Base-by-base conservation (phyloP, 2,113 vertebrate species). In the Megaptera novaeangliae region DNA sequence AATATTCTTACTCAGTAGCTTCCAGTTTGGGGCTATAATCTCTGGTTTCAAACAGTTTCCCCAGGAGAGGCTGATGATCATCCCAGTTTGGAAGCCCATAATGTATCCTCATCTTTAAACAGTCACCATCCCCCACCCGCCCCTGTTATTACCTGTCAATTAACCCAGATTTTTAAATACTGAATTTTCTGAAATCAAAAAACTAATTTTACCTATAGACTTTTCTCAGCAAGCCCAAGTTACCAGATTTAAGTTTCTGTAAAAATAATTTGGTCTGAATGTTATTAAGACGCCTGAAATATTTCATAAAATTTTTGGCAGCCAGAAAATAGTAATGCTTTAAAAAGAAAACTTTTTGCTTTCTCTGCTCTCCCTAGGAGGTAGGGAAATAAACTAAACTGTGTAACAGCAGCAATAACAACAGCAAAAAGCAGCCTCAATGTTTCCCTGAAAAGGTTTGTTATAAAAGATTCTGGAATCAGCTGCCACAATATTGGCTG, bases 391-490 rank as follows among this genome's bases (percentile, higher is more conserved):
- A 87, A 77, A 78, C 55, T n/a, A 64, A 95, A 82, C 4, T 0
- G 4, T 0, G 49, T 66, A 78, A 75, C 21, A 91, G 46, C 20
- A 44, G 44, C 20, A 84, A 46, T 34, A 92, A 63, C 27, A 88
- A 75, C 68, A 85, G 46, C 57, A 59, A 91, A 93, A 87, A n/a
- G 4, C 31, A 88, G 29, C 74, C 83, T 82, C 71, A 29, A 6
- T 0, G 6, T 44, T 90, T 87, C 83, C 8, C 25, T 59, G 59
- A 69, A 95, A 95, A 88, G 39, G 75, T 96, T 64, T 80, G 44
- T 68, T 90, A 68, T 90, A 96, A 72, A 72, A 96, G 41, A 69
- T 91, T 63, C 44, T 83, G 44, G 39, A 95, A 75, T 96, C 57
- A 49, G 52, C 39, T 72, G 80, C 88, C 87, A 78, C 49, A 91